phyloP scores from a whole-genome alignment of 2,797 vertebrate species.

The Micrastur ruficollis region DNA sequence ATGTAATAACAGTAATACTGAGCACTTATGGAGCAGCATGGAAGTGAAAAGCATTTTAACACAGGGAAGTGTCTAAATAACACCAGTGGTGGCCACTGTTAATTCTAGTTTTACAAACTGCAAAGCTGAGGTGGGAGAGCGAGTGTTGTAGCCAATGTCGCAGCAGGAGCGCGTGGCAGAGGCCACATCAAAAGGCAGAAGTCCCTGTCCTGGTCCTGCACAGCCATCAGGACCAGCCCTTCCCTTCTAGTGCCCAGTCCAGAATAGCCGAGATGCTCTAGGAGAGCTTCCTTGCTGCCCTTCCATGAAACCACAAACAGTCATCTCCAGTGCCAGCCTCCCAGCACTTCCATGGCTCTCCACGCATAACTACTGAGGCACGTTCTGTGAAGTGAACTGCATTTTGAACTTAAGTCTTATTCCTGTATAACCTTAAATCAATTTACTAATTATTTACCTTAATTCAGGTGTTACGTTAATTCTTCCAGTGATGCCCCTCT shows the following conservation, averaged over 20 bases:
- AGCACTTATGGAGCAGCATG: background rate
- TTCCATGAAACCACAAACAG: rapidly evolving
- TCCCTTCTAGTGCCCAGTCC: background rate
- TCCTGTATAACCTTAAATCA: background rate
- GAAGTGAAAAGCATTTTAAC: background rate
- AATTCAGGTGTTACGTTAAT: background rate
- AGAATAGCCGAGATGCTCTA: background rate
- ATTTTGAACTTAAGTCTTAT: background rate
- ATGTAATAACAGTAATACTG: constrained; percentile 28
- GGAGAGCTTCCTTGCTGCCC: background rate
- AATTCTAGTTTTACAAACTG: background rate
- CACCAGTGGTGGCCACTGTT: background rate
- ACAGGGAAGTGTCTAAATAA: background rate
- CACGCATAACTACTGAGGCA: rapidly evolving
- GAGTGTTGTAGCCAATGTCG: rapidly evolving
- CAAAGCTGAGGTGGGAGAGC: background rate
- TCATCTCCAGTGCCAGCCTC: background rate
- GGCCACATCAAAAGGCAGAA: background rate
- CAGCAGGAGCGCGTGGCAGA: background rate
- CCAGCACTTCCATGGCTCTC: background rate
- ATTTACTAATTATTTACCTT: background rate
- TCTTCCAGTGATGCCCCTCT: background rate
- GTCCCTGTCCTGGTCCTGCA: background rate
- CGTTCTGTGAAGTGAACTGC: background rate
- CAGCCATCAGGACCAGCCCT: background rate